These are phyloP conservation scores for Syrrhaptes paradoxus DNA, from an alignment of 2,113 vertebrate species.

Conservation along the genomic window DNA sequence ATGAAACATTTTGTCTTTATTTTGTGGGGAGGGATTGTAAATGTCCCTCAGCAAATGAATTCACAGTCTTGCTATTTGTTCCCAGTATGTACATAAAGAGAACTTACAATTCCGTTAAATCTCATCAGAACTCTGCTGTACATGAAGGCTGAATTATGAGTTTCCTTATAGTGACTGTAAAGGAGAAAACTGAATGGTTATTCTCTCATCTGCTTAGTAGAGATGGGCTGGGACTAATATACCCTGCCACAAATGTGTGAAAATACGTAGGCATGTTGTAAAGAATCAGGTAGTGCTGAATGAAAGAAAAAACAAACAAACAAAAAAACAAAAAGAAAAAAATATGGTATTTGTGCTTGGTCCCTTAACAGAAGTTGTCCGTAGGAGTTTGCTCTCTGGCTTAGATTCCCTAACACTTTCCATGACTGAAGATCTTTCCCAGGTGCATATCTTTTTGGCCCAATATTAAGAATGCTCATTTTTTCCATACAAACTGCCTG, in stretches of 20 bases:
- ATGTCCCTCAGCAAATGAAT: conserved; percentile 48
- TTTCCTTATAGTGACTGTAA: conserved; percentile 7
- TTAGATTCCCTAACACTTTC: neutral
- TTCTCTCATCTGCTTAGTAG: conserved; percentile 37
- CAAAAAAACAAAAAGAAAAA: neutral
- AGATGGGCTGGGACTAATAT: conserved; percentile 28
- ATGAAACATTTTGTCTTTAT: neutral
- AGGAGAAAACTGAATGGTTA: conserved; percentile 38
- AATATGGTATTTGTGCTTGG: neutral
- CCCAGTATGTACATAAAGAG: conserved; percentile 57
- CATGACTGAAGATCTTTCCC: neutral
- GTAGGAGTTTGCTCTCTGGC: neutral
- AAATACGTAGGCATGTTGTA: neutral
- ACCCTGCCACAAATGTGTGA: neutral
- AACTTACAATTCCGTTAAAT: conserved; percentile 56
- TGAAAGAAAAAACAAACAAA: neutral
- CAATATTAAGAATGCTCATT: neutral
- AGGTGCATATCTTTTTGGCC: neutral
- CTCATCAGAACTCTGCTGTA: conserved; percentile 52
- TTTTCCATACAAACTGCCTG: neutral
- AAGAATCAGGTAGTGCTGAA: neutral
- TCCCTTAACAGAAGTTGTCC: neutral
- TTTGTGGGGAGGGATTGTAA: conserved; percentile 18
- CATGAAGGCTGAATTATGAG: conserved; percentile 44
- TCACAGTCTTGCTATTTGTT: conserved; percentile 37